Conservation (phyloP, 2,797 vertebrate genomes). For the Pangasius macronema region DNA sequence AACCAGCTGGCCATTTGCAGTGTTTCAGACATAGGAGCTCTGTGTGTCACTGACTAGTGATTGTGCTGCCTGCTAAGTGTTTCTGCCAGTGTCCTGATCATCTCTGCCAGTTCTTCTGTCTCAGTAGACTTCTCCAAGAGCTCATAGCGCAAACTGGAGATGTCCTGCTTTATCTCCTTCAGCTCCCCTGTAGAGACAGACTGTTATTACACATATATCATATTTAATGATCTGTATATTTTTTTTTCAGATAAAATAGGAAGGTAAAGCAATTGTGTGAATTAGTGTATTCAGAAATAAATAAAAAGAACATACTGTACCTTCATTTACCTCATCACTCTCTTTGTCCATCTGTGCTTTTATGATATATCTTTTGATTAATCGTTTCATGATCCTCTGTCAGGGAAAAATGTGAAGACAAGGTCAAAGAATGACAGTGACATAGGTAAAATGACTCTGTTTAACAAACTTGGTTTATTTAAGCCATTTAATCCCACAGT, state of each 20-base stretch:
- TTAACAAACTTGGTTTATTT: not conserved
- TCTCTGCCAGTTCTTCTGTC: slow-evolving; percentile 81
- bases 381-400: slow-evolving; percentile 94
- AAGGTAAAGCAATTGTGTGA: not conserved
- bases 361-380: slow-evolving; percentile 79
- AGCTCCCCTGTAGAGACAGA: slow-evolving; percentile 80
- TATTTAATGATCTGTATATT: not conserved
- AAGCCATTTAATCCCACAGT: not conserved
- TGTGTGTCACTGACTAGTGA: not conserved
- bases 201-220: not conserved
- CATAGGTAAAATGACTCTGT: not conserved
- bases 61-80: slow-evolving; percentile 54
- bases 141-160: slow-evolving; percentile 93
- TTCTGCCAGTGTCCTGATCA: slow-evolving; percentile 85
- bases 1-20: not conserved
- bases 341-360: slow-evolving; percentile 82
- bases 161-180: slow-evolving; percentile 97
- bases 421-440: not conserved
- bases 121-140: slow-evolving; percentile 89
- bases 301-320: slow-evolving; percentile 67
- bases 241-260: not conserved
- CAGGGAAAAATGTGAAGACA: slow-evolving; percentile 31
- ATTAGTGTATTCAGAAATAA: not conserved
- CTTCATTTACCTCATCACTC: slow-evolving; percentile 92
- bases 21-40: not conserved